Evolutionary conservation across 2,888 invertebrate species (phyloP).

Genomic region (Dasysyrphus albostriatus): DNA sequence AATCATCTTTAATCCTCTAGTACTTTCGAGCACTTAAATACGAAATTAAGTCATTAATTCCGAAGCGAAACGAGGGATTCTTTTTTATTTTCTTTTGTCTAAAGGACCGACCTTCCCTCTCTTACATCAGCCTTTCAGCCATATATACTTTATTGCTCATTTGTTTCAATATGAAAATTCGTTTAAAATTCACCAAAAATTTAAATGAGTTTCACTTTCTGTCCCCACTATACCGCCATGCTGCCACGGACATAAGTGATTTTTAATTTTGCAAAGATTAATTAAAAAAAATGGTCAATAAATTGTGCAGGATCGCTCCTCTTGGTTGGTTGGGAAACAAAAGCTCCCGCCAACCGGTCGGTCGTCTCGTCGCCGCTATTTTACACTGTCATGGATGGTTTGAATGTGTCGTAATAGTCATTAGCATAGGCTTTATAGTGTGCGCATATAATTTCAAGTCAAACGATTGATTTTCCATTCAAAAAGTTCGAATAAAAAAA

Average conservation of each 20-base stretch:
- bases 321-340: conserved; percentile 1
- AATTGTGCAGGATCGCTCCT: conserved; percentile 34
- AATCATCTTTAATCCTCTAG: conserved; percentile 38
- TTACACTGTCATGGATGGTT: conserved; percentile 8
- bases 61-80: conserved; percentile 7
- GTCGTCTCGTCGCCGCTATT: not conserved
- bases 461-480: conserved; percentile 58
- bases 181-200: conserved; percentile 62
- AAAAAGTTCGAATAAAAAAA: conserved; percentile 1
- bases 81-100: conserved; percentile 1
- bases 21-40: conserved; percentile 20
- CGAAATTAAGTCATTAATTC: conserved; percentile 39
- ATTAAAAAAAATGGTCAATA: conserved; percentile 70
- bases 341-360: not conserved
- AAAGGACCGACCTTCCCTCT: conserved; percentile 11
- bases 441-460: conserved; percentile 38
- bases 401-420: conserved; percentile 33
- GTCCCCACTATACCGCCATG: conserved; percentile 5
- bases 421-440: conserved; percentile 6
- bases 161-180: conserved; percentile 62
- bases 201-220: conserved; percentile 38
- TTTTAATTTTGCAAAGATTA: conserved; percentile 73
- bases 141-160: conserved; percentile 58
- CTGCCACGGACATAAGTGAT: conserved; percentile 61
- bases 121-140: not conserved